A percentile compares a stretch with the other conserved stretches of the same genome.
Evolutionary conservation across 23 tunicate genomes (phyloP).

Genomic region (Halocynthia roretzi): DNA sequence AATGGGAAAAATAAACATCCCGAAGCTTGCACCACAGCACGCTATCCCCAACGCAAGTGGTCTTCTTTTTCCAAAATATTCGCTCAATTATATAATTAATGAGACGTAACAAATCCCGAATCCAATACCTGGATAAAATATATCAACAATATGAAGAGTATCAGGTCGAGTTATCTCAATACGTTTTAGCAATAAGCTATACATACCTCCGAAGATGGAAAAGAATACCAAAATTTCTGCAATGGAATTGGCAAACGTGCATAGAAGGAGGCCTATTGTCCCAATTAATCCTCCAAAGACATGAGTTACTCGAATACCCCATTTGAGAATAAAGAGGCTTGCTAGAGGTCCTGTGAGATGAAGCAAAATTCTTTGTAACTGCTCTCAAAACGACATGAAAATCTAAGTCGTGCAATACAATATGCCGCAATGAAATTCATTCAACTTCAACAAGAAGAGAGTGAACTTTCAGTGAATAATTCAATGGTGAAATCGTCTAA

Average conservation of each 20-base stretch:
- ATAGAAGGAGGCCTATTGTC: conserved; percentile 13
- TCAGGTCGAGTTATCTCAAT: too few species aligned
- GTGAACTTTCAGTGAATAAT: too few species aligned
- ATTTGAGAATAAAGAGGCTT: conserved; percentile 27
- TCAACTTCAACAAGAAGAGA: too few species aligned
- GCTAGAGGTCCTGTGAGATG: conserved; percentile 35
- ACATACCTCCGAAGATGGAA: conserved; percentile 42
- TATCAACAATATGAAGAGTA: too few species aligned
- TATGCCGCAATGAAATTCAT: too few species aligned
- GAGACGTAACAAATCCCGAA: conserved; percentile 46
- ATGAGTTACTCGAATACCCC: conserved; percentile 43
- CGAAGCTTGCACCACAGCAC: conserved; percentile 54
- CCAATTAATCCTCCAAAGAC: conserved; percentile 44
- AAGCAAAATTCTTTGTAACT: too few species aligned
- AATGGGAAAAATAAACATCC: conserved; percentile 51
- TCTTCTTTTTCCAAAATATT: conserved; percentile 38
- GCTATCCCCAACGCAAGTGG: conserved; percentile 46
- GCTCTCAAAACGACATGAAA: too few species aligned
- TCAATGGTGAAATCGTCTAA: too few species aligned
- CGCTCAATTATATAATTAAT: conserved; percentile 30
- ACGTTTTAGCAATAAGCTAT: too few species aligned
- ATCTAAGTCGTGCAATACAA: too few species aligned
- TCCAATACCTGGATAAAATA: conserved; percentile 32
- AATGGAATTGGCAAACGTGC: conserved; percentile 31
- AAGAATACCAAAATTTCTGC: conserved; percentile 36